Evolutionary conservation across 2,888 invertebrate species (phyloP), one percentile per base, ranked within the genome.

Genomic region (Pterostichus niger): DNA sequence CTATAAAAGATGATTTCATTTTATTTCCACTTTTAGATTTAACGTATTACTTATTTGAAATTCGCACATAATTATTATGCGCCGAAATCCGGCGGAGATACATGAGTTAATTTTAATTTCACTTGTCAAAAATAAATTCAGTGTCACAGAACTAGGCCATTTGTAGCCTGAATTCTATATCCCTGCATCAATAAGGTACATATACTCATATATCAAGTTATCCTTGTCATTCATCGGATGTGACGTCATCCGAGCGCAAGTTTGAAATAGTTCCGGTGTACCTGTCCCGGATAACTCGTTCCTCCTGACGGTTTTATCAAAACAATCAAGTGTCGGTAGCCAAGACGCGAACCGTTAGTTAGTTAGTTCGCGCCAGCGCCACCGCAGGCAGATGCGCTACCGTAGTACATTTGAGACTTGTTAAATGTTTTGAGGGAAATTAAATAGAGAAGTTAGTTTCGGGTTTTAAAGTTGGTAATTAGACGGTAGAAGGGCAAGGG

Each of bases 361-460:
- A 15, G 24, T 17, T 56, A 59, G 59, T 59, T 17, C 59, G 5
- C 59, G 11, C 24, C 59, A 31, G 17, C 9, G 17, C 59, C 59
- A 11, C 59, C 59, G 31, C 59, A 59, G 5, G 59, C 64, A 64
- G 64, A 35, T 64, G 64, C 64, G 64, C 64, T 40, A 35, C 35
- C 33, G 64, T 59, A 31, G 59, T 31, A n/a, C 49, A 13, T 40
- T 40, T 40, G 49, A 49, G 64, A 64, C 64, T 64, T 64, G 64
- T 40, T 15, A 71, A 40, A 71, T 71, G 68, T 71, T 71, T 56
- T 40, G 13, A 44, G 44, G 44, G 68, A 71, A 71, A 71, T 71
- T 71, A 71, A 71, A 71, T 71, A 71, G 68, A 71, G 68, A 71
- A 71, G 68, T 71, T 71, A 71, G 68, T 71, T 71, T 71, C 68